A percentile compares a stretch with the other conserved stretches of the same genome.
phyloP scores from a whole-genome alignment of 2,113 vertebrate genomes.

The Trichechus manatus region DNA sequence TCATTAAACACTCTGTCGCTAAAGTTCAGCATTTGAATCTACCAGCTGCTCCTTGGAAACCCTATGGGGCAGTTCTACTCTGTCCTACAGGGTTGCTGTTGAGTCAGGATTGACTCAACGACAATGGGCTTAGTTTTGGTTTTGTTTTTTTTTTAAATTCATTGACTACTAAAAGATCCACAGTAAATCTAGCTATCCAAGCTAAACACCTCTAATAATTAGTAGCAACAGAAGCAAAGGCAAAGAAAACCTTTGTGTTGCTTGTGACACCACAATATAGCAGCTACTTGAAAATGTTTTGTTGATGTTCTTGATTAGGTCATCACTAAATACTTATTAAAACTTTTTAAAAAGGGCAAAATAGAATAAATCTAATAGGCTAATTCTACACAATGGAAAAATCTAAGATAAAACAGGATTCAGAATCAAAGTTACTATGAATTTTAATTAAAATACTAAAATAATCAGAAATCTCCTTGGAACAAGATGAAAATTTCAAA shows the following conservation, averaged over 20 bases:
- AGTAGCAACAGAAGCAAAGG: constrained; percentile 14
- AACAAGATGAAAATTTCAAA: constrained; percentile 26
- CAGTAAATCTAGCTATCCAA: background rate
- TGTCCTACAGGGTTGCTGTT: too few relatives aligned
- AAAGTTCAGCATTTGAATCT: too few relatives aligned
- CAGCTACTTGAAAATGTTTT: background rate
- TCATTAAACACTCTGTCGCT: too few relatives aligned
- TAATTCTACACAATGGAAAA: constrained; percentile 8
- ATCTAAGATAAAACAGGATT: constrained; percentile 16
- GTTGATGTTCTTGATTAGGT: constrained; percentile 27
- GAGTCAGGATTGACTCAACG: too few relatives aligned
- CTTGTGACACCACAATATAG: background rate
- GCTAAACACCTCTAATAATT: constrained; percentile 5
- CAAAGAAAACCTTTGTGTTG: background rate
- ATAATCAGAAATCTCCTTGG: background rate
- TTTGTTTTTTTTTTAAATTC: too few relatives aligned
- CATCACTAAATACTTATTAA: constrained; percentile 16
- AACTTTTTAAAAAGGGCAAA: constrained; percentile 29
- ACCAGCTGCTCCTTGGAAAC: too few relatives aligned
- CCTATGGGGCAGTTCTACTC: too few relatives aligned
- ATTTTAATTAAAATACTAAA: too few relatives aligned
- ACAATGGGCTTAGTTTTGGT: too few relatives aligned
- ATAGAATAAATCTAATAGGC: constrained; percentile 18
- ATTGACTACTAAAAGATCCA: background rate
- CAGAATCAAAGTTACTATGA: constrained; percentile 13